A percentile compares a stretch with the other conserved stretches of the same genome.
Evolutionary conservation across 1,140 invertebrate species (phyloP).

Genomic region (Cydia splendana): DNA sequence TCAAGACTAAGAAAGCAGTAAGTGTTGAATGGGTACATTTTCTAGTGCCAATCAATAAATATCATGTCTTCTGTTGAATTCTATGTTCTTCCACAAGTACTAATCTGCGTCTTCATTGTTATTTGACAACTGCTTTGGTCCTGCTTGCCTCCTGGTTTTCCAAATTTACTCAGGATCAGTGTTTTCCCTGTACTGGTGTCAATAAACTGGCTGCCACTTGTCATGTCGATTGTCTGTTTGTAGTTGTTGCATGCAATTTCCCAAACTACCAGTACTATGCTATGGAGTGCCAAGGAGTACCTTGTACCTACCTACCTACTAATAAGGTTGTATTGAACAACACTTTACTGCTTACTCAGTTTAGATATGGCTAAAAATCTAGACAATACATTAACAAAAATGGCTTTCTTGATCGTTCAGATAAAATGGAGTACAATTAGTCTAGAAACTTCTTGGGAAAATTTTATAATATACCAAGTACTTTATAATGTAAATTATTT

Average conservation of each 20-base stretch:
- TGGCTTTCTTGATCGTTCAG: too few relatives aligned
- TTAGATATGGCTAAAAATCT: neutral
- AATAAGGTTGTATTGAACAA: neutral
- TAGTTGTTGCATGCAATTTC: too few relatives aligned
- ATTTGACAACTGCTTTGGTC: too few relatives aligned
- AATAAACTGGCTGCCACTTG: neutral
- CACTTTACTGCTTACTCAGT: slow-evolving; percentile 5
- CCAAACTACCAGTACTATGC: too few relatives aligned
- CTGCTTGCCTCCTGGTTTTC: neutral
- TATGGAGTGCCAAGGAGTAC: too few relatives aligned
- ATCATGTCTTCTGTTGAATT: neutral
- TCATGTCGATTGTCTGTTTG: neutral
- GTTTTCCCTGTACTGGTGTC: neutral
- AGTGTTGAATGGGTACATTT: neutral
- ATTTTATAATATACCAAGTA: too few relatives aligned
- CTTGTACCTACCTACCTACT: too few relatives aligned
- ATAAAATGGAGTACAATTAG: too few relatives aligned
- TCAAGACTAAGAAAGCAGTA: neutral
- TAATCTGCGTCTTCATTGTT: neutral
- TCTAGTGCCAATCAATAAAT: neutral
- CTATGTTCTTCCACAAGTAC: neutral
- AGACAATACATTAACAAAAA: too few relatives aligned
- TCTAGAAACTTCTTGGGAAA: too few relatives aligned
- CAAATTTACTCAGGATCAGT: neutral
- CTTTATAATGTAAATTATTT: too few relatives aligned